Evolutionary conservation across 2,888 invertebrate species (phyloP), one percentile per base, ranked within the genome.

Genomic region (Gastrophysa polygoni): DNA sequence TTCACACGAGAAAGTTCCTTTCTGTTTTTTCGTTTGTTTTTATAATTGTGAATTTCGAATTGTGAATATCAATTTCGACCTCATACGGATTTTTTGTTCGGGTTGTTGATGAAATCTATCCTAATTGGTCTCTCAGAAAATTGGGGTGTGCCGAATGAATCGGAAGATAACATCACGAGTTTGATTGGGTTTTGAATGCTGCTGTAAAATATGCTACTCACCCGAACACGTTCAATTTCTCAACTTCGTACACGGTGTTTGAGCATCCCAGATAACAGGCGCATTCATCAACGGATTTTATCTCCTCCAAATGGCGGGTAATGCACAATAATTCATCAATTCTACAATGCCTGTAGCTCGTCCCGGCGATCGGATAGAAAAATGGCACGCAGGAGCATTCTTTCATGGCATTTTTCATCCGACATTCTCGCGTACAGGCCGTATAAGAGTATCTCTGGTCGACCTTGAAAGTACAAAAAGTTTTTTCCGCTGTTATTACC

Each of bases 181-280:
- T n/a, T n/a, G n/a, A n/a, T n/a, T n/a, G n/a, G n/a, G n/a, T n/a
- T n/a, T n/a, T n/a, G n/a, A n/a, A n/a, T 49, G 20, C 7, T 10
- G 14, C 28, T 32, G 28, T 14, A 50, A 2, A 11, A 11, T 3
- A 38, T 4, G 4, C 38, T 21, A 44, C 63, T 63, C 38, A 63
- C 63, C 34, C 85, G 66, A 84, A 83, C 72, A 88, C 89, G 6
- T 86, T 87, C 0, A 91, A 83, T 76, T 90, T 90, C 73, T 90
- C 90, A 3, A 91, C 88, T 78, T 89, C 89, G 69, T 91, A 92
- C 0, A 91, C 88, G 0, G 90, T 90, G 76, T 91, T 90, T 7
- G 87, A 85, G 77, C 93, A 93, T 38, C 90, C 87, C 11, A 92
- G 82, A 72, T 90, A 88, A 77, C 93, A 93, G 5, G 84, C 71